Conservation (phyloP, 2,113 vertebrate genomes). For the Prinia subflava region DNA sequence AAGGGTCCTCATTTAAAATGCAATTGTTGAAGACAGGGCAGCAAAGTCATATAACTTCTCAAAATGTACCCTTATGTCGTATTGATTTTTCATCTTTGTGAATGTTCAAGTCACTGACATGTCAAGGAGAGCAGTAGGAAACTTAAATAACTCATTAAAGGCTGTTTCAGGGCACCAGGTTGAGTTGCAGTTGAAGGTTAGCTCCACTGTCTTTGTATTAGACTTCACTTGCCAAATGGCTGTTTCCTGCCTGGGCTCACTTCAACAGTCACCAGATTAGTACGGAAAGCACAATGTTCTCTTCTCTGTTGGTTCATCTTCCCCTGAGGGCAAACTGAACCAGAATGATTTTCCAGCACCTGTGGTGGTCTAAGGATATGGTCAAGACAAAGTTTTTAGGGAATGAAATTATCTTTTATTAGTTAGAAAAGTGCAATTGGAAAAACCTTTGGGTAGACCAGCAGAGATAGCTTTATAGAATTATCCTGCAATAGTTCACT, state of each 20-base stretch:
- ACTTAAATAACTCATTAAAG: neutral
- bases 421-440: neutral
- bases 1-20: neutral
- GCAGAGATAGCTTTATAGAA: neutral
- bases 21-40: neutral
- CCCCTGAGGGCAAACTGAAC: neutral
- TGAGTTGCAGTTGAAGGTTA: neutral
- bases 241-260: neutral
- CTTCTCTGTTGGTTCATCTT: neutral
- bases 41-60: neutral
- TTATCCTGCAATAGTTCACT: neutral
- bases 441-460: neutral
- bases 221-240: neutral
- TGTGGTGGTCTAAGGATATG: neutral
- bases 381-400: neutral
- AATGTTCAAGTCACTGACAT: neutral
- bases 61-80: neutral
- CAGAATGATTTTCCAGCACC: neutral
- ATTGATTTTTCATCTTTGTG: neutral
- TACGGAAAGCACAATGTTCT: neutral
- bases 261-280: neutral
- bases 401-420: neutral
- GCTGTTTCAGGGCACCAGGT: neutral
- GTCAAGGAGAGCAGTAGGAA: neutral
- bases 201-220: neutral